A percentile compares a stretch with the other conserved stretches of the same genome.
Conservation (phyloP, 1,140 invertebrate genomes). For the Trachymyrmex septentrionalis region DNA sequence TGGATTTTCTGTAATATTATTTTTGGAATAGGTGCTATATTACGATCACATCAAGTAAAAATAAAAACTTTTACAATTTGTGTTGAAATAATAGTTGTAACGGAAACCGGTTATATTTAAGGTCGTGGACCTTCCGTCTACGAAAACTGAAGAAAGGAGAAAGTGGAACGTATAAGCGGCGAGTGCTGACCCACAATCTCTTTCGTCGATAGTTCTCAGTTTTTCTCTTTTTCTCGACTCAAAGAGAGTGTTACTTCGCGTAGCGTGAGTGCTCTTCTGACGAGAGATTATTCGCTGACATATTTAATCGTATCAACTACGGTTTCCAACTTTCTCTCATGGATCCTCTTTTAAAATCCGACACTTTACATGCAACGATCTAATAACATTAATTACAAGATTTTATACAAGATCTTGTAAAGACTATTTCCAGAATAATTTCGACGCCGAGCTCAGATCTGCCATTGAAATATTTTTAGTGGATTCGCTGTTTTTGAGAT, state of each 20-base stretch:
- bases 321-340: not conserved
- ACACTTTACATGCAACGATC: not conserved
- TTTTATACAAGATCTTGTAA: no score
- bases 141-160: conserved; percentile 54
- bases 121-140: conserved; percentile 30
- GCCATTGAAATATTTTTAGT: no score
- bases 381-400: no score
- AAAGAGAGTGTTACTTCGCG: not conserved
- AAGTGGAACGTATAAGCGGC: conserved; percentile 36
- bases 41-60: not conserved
- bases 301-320: conserved; percentile 20
- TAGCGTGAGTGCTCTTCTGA: conserved; percentile 4
- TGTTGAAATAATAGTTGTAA: conserved; percentile 8
- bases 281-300: not conserved
- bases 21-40: not conserved
- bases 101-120: conserved; percentile 4
- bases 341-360: not conserved
- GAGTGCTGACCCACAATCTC: conserved; percentile 45
- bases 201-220: conserved; percentile 3
- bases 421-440: no score
- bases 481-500: no score
- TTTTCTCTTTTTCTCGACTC: conserved; percentile 16
- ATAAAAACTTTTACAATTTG: conserved; percentile 9
- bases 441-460: no score
- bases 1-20: not conserved